These are phyloP conservation scores for Oligia fasciuncula DNA, from an alignment of 2,888 invertebrate genomes.

Conservation along the genomic window DNA sequence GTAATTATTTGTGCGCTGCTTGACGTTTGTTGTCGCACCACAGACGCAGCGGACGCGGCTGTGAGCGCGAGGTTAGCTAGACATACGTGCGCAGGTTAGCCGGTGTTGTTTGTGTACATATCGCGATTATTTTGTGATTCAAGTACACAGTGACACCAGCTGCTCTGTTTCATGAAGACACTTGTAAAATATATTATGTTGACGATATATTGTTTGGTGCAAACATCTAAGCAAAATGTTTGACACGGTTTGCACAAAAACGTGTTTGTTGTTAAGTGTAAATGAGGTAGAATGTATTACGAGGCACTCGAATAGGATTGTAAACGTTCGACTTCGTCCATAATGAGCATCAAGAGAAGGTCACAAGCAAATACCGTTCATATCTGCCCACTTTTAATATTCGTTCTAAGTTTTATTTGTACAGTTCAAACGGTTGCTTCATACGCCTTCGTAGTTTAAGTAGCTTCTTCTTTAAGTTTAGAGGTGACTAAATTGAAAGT, in stretches of 20 bases:
- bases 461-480: constrained; percentile 22
- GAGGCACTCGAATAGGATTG: constrained; percentile 41
- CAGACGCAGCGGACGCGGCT: constrained; percentile 48
- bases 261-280: constrained; percentile 27
- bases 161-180: constrained; percentile 56
- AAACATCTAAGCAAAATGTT: constrained; percentile 45
- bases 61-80: constrained; percentile 50
- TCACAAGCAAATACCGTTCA: constrained; percentile 54
- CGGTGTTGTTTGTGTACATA: constrained; percentile 58
- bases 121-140: constrained; percentile 71
- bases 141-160: constrained; percentile 77
- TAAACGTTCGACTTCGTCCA: constrained; percentile 46
- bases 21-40: constrained; percentile 65
- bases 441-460: constrained; percentile 35
- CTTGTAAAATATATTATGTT: constrained; percentile 47
- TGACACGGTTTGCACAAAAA: constrained; percentile 35
- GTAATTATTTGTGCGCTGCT: constrained; percentile 57
- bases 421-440: constrained; percentile 32
- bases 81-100: constrained; percentile 34
- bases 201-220: constrained; percentile 33
- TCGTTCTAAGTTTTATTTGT: constrained; percentile 47
- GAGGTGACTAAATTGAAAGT: constrained; percentile 35
- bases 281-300: constrained; percentile 42
- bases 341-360: constrained; percentile 56
- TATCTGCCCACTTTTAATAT: constrained; percentile 52